Evolutionary conservation across 2,797 vertebrate species (phyloP).

Genomic region (Alcedo quadribrachys): DNA sequence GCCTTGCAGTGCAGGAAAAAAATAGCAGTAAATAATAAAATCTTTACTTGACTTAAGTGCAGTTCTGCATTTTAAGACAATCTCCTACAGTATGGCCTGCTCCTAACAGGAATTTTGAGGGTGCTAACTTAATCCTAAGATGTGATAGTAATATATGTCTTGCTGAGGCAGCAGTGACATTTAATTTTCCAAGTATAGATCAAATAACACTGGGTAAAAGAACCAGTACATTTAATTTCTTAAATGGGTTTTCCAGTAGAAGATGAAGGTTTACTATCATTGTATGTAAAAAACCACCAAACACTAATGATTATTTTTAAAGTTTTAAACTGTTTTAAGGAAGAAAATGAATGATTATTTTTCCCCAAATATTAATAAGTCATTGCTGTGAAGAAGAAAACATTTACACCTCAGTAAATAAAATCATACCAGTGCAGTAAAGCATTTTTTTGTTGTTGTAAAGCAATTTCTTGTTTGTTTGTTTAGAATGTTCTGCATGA

Average conservation of each 20-base stretch:
- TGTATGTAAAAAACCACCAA: neutral
- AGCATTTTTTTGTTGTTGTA: neutral
- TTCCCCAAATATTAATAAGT: neutral
- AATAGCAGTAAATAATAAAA: neutral
- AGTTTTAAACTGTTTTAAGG: neutral
- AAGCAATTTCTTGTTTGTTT: neutral
- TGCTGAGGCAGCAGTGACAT: neutral
- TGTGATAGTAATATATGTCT: neutral
- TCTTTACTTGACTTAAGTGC: neutral
- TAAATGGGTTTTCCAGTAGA: neutral
- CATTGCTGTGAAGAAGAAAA: neutral
- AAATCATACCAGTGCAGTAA: neutral
- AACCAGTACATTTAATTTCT: neutral
- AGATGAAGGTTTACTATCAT: neutral
- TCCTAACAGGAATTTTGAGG: neutral
- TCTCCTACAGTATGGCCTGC: neutral
- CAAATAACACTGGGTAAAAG: neutral
- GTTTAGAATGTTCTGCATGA: neutral
- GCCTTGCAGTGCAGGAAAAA: neutral
- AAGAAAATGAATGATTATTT: neutral
- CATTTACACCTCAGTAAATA: neutral
- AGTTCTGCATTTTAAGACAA: neutral
- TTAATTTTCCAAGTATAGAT: neutral
- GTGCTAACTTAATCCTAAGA: neutral
- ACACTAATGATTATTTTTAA: neutral